phyloP scores from a whole-genome alignment of 2,113 vertebrate species.

The Brienomyrus brachyistius region DNA sequence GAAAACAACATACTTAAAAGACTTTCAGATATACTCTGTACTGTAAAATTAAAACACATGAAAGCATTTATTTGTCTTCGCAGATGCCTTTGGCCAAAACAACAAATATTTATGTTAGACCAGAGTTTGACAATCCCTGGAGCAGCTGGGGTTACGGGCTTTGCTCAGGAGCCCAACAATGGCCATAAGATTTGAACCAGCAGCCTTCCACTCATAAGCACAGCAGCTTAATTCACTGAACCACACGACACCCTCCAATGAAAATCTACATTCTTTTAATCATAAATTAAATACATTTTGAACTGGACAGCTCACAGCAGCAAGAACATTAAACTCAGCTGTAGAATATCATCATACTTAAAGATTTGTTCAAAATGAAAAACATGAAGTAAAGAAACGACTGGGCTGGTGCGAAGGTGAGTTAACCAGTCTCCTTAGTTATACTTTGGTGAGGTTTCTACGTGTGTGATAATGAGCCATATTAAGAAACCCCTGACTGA shows the following conservation, averaged over 20 bases:
- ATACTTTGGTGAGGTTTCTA: constrained; percentile 49
- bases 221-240: neutral
- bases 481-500: constrained; percentile 57
- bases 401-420: neutral
- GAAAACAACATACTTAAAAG: constrained; percentile 11
- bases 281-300: neutral
- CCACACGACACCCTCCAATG: neutral
- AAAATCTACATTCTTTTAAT: neutral
- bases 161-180: neutral
- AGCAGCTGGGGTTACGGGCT: neutral
- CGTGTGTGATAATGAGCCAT: constrained; percentile 50
- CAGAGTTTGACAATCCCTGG: neutral
- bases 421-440: neutral
- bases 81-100: neutral
- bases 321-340: neutral
- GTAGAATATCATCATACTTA: neutral
- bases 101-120: neutral
- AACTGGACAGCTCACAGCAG: constrained; percentile 35
- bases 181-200: neutral
- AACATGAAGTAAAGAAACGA: neutral
- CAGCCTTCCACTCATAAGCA: neutral
- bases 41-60: constrained; percentile 68
- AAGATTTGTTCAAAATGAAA: neutral
- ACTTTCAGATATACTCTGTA: constrained; percentile 48
- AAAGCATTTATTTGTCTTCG: constrained; percentile 57